Evolutionary conservation across 2,888 invertebrate genomes (phyloP), one percentile per base, ranked within the genome.

Genomic region (Eupithecia abbreviata): DNA sequence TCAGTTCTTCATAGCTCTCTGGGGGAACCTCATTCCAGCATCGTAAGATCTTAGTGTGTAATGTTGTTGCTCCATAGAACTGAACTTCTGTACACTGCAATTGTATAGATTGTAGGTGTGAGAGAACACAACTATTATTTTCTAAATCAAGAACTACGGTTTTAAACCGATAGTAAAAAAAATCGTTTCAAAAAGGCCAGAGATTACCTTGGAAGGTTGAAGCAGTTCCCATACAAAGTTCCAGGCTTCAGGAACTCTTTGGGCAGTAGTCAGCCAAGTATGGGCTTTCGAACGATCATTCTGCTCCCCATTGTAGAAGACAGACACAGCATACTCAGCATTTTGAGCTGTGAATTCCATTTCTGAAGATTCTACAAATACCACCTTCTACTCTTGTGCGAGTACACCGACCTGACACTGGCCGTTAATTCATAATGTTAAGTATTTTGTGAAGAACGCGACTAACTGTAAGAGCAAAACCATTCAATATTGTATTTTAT

Each of bases 31-130:
- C 98, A 87, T 96, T 96, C 98, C 98, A 99, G 87, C 97, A 97
- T 87, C 98, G 97, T 84, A 98, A 96, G 72, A 99, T 96, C 91
- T 99, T 99, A 0, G 97, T 96, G 86, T 99, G 98, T 42, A 99
- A 91, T 45, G 98, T 98, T 71, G 98, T 98, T 5, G 99, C 99
- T 75, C 98, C 99, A 95, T 98, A 99, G 93, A 98, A 99, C 91
- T 99, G 98, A 51, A 98, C 97, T 94, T 98, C 98, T 81, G 97
- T 97, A 75, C 96, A 96, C 98, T 98, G 90, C 69, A 95, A 75
- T 70, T 70, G 55, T 67, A 62, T 58, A 10, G 58, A 18, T 30
- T 58, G 10, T n/a, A 55, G n/a, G 18, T 18, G 55, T 58, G 9
- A 18, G 3, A 58, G 18, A n/a, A 58, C 18, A 58, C 9, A 58